phyloP scores from a whole-genome alignment of 1,140 invertebrate species.

The Zophobas morio region DNA sequence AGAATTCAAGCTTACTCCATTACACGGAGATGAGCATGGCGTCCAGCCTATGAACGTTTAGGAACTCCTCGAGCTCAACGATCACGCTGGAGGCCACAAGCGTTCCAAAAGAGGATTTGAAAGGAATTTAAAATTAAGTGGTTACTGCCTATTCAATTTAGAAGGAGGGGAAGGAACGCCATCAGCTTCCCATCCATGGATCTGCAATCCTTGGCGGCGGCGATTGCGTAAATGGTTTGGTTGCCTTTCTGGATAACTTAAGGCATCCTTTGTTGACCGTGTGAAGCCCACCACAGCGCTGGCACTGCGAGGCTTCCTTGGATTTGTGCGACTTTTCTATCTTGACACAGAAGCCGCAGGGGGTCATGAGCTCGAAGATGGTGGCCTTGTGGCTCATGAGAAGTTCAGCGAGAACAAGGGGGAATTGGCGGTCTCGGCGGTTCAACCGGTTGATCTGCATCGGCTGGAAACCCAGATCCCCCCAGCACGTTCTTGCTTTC shows the following conservation, averaged over 20 bases:
- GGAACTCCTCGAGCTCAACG: neutral
- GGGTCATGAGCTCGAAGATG: neutral
- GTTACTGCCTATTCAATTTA: too few relatives aligned
- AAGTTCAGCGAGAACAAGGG: neutral
- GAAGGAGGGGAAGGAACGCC: too few relatives aligned
- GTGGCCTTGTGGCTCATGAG: neutral
- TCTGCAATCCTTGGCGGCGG: too few relatives aligned
- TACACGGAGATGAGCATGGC: neutral
- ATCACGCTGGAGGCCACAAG: neutral
- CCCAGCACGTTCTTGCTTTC: neutral
- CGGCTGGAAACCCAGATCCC: neutral
- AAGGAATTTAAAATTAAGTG: too few relatives aligned
- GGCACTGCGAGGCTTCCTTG: neutral
- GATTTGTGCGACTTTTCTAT: neutral
- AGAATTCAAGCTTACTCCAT: too few relatives aligned
- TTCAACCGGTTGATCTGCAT: neutral
- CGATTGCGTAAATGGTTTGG: too few relatives aligned
- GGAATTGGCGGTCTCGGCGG: too few relatives aligned
- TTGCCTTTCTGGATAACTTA: neutral
- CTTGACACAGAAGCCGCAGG: neutral
- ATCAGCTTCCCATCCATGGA: too few relatives aligned
- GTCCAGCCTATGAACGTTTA: neutral
- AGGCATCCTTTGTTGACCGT: slow-evolving; percentile 3
- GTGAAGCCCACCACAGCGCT: slow-evolving; percentile 22
- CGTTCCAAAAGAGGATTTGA: neutral